A percentile compares a stretch with the other conserved stretches of the same genome.
Conservation (phyloP, 2,888 invertebrate genomes). For the Acheta domesticus region DNA sequence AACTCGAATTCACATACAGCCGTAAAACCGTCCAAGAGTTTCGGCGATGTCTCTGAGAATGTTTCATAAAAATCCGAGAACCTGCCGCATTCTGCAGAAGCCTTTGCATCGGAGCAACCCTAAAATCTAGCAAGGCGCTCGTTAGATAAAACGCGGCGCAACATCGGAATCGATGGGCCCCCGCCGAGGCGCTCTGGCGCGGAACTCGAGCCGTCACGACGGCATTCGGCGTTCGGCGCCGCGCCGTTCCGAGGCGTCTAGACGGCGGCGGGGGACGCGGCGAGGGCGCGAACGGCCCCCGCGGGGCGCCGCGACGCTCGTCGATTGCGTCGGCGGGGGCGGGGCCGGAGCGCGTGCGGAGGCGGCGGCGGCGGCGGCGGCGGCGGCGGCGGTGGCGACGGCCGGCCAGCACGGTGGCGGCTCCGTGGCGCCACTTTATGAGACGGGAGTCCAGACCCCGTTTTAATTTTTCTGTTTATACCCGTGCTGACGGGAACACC, state of each 20-base stretch:
- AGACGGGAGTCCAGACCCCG: not conserved
- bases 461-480: not conserved
- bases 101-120: too few relatives aligned
- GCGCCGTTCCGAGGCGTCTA: not conserved
- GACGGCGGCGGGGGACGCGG: not conserved
- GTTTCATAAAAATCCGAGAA: too few relatives aligned
- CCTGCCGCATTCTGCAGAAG: too few relatives aligned
- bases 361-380: not conserved
- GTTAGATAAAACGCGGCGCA: too few relatives aligned
- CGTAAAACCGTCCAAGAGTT: too few relatives aligned
- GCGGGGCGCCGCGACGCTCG: not conserved
- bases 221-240: not conserved
- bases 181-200: too few relatives aligned
- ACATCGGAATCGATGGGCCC: too few relatives aligned
- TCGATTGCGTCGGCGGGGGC: not conserved
- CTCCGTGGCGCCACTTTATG: not conserved
- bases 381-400: not conserved
- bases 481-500: not conserved
- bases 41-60: too few relatives aligned
- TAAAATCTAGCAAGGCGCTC: too few relatives aligned
- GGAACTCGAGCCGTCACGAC: too few relatives aligned
- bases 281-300: not conserved
- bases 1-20: too few relatives aligned
- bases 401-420: not conserved
- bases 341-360: too few relatives aligned